These are phyloP conservation scores for Temnothorax nylanderi DNA, from an alignment of 1,140 invertebrate genomes.

Conservation along the genomic window DNA sequence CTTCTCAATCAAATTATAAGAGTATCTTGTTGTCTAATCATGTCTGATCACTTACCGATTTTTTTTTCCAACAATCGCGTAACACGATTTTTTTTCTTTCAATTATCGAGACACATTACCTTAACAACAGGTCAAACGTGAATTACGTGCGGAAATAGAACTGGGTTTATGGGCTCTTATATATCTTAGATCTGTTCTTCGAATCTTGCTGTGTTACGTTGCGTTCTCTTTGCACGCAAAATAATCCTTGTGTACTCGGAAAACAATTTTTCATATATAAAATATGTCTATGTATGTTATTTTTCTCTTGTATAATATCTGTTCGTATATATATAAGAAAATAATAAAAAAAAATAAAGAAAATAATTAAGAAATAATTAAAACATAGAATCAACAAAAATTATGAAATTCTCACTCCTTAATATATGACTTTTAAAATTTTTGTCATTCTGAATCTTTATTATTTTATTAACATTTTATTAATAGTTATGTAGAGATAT, in stretches of 20 bases:
- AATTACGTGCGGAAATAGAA: constrained; percentile 25
- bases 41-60: neutral
- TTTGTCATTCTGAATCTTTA: neutral
- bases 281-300: no score
- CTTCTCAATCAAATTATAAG: neutral
- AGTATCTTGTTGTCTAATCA: neutral
- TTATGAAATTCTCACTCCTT: no score
- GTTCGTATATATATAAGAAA: no score
- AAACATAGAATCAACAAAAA: no score
- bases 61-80: neutral
- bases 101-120: neutral
- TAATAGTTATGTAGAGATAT: constrained; percentile 9
- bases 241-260: neutral
- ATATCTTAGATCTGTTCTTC: neutral
- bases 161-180: neutral
- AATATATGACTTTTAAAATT: no score
- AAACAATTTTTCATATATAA: neutral
- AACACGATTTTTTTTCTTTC: neutral
- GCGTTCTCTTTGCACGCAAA: neutral
- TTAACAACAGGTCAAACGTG: neutral
- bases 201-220: neutral
- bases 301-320: no score
- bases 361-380: no score
- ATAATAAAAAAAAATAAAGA: no score
- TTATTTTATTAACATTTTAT: constrained; percentile 9